These are phyloP conservation scores for Terebella lapidaria DNA, from an alignment of 2,888 invertebrate species.

Conservation along the genomic window DNA sequence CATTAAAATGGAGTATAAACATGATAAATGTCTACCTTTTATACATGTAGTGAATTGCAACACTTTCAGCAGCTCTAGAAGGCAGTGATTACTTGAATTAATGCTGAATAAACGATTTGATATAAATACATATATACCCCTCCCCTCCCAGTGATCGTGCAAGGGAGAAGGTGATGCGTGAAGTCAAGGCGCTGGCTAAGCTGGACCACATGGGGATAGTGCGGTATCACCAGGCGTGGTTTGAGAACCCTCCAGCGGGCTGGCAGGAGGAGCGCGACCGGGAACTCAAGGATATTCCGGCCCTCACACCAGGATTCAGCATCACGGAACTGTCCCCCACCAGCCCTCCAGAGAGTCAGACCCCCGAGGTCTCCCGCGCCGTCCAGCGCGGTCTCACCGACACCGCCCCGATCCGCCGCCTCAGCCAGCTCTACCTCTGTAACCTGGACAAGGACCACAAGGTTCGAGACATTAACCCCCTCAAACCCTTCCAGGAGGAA, in stretches of 20 bases:
- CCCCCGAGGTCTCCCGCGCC: too few relatives aligned
- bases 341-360: neutral
- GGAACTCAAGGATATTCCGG: neutral
- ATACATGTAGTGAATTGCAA: too few relatives aligned
- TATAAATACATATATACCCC: neutral
- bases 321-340: neutral
- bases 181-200: conserved; percentile 90
- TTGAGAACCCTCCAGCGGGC: conserved; percentile 81
- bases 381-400: neutral
- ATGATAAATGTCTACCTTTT: too few relatives aligned
- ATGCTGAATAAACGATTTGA: too few relatives aligned
- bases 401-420: neutral
- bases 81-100: too few relatives aligned
- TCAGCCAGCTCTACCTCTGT: neutral
- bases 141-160: conserved; percentile 66
- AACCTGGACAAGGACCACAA: neutral
- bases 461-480: neutral
- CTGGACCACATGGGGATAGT: conserved; percentile 94
- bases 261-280: conserved; percentile 81
- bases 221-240: conserved; percentile 92
- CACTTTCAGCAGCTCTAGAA: too few relatives aligned
- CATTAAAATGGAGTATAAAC: too few relatives aligned
- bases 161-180: conserved; percentile 82
- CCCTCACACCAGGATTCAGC: conserved; percentile 4
- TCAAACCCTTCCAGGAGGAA: neutral